Conservation (phyloP, 2,797 vertebrate species). For the Melopsittacus undulatus region DNA sequence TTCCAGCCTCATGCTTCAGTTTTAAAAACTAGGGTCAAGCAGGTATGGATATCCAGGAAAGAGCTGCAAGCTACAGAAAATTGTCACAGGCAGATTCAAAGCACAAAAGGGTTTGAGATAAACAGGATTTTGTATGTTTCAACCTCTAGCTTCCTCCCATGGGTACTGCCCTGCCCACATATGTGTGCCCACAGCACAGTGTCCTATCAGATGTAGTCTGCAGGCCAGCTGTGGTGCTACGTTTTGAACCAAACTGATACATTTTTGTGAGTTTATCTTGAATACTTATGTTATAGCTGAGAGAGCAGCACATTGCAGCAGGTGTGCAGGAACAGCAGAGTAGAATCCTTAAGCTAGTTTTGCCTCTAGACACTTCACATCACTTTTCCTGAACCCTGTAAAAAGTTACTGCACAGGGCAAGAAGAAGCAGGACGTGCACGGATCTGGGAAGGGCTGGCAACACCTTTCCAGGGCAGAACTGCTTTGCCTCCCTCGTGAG, state of each 20-base stretch:
- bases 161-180: neutral
- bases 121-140: neutral
- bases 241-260: neutral
- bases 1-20: neutral
- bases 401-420: accelerated
- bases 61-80: neutral
- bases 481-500: neutral
- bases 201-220: neutral
- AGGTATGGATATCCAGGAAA: neutral
- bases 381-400: neutral
- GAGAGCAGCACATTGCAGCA: neutral
- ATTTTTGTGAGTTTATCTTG: too few relatives aligned
- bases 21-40: neutral
- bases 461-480: neutral
- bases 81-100: neutral
- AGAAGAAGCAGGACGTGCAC: accelerated
- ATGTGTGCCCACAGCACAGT: accelerated
- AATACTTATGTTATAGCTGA: neutral
- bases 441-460: neutral
- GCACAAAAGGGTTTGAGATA: neutral
- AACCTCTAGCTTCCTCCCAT: neutral
- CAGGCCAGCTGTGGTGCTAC: neutral
- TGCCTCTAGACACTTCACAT: neutral
- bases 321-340: neutral
- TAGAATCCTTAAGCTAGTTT: neutral